phyloP scores from a whole-genome alignment of 2,888 invertebrate species.

The Teleogryllus oceanicus region DNA sequence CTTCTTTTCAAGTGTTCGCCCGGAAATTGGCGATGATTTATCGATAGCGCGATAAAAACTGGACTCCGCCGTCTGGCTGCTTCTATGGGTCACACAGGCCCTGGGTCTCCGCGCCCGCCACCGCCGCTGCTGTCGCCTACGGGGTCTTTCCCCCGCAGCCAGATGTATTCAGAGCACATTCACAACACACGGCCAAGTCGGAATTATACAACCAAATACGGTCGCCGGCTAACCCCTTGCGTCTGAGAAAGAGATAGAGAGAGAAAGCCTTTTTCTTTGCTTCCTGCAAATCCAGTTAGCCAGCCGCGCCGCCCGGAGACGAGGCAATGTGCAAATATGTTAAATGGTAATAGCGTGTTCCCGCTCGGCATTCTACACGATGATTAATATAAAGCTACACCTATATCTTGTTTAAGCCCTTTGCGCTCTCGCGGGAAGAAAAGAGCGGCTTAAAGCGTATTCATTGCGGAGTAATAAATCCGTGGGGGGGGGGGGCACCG shows the following conservation, averaged over 20 bases:
- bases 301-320: neutral
- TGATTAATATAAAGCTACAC: constrained; percentile 18
- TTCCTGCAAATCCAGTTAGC: constrained; percentile 18
- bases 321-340: constrained; percentile 1
- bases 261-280: neutral
- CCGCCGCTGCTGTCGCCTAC: neutral
- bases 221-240: neutral
- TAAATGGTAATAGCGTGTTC: constrained; percentile 18
- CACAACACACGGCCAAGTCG: neutral
- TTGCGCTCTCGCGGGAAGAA: neutral
- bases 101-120: neutral
- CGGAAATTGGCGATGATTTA: constrained; percentile 18
- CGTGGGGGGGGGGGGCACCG: no score
- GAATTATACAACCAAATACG: constrained; percentile 18
- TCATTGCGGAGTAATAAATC: neutral
- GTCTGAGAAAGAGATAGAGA: neutral
- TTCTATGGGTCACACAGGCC: no score
- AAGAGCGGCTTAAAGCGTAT: neutral
- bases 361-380: neutral
- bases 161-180: constrained; percentile 18
- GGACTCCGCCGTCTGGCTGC: neutral
- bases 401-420: constrained; percentile 18
- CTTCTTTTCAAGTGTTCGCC: neutral
- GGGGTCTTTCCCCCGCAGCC: neutral
- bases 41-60: neutral